Conservation (phyloP, 2,113 vertebrate genomes). For the Nerophis lumbriciformis region DNA sequence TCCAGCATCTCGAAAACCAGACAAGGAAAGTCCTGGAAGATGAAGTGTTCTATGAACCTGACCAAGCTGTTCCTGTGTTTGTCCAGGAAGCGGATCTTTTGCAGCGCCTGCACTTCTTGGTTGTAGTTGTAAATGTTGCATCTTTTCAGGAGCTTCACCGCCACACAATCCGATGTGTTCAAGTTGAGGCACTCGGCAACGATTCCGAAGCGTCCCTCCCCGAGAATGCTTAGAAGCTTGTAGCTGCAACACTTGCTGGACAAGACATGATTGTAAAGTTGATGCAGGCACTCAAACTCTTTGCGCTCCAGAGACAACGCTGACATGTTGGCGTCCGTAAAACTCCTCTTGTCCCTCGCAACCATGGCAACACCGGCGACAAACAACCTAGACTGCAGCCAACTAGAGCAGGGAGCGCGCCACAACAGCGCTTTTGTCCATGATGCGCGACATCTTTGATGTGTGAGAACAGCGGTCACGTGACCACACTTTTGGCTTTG, state of each 20-base stretch:
- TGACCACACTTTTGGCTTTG: background rate
- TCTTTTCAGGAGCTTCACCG: background rate
- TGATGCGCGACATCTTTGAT: background rate
- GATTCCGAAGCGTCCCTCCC: background rate
- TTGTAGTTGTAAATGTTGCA: background rate
- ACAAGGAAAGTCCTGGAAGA: background rate
- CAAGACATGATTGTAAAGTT: background rate
- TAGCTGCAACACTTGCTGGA: constrained; percentile 2
- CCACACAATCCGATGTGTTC: background rate
- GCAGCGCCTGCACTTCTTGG: background rate
- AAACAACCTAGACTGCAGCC: background rate
- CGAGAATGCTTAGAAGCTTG: background rate
- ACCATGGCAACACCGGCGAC: background rate
- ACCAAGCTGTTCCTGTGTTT: constrained; percentile 1
- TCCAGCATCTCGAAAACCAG: constrained; percentile 3
- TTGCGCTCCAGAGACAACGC: background rate
- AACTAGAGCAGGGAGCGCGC: background rate
- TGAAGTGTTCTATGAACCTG: background rate
- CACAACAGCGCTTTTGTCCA: background rate
- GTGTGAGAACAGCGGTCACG: background rate
- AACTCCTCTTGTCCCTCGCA: background rate
- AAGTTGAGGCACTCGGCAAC: constrained; percentile 1
- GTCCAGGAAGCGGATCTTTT: constrained; percentile 1
- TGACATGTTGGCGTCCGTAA: background rate
- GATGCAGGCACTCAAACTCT: background rate